These are phyloP conservation scores for Unio delphinus DNA, from an alignment of 2,888 invertebrate genomes.

Conservation along the genomic window DNA sequence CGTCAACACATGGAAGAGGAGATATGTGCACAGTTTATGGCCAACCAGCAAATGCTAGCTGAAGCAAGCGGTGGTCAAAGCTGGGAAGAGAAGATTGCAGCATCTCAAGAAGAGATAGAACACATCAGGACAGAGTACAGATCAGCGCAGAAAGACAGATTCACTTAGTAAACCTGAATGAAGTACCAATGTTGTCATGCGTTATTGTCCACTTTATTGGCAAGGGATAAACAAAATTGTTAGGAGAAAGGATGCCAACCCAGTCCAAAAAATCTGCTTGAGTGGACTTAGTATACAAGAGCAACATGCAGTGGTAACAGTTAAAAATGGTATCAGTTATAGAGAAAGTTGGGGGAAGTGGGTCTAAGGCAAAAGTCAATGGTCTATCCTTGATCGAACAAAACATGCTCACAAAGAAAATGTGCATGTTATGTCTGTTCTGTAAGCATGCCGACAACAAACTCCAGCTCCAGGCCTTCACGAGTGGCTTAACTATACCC, in stretches of 20 bases:
- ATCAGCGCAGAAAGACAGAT: constrained; percentile 50
- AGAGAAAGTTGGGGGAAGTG: too few species aligned
- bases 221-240: constrained; percentile 57
- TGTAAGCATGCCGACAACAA: too few species aligned
- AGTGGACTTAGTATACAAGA: constrained; percentile 60
- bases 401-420: too few species aligned
- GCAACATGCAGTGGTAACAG: too few species aligned
- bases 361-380: too few species aligned
- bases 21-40: constrained; percentile 67
- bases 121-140: constrained; percentile 36
- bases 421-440: too few species aligned
- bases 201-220: constrained; percentile 68
- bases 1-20: constrained; percentile 68
- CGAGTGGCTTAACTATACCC: too few species aligned
- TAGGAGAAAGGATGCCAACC: constrained; percentile 67
- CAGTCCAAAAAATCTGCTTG: constrained; percentile 61
- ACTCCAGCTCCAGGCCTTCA: too few species aligned
- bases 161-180: constrained; percentile 70
- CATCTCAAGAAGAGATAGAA: constrained; percentile 56
- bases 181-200: constrained; percentile 71
- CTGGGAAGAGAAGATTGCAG: constrained; percentile 69
- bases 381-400: too few species aligned
- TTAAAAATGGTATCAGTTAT: too few species aligned
- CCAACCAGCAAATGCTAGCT: constrained; percentile 66
- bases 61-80: constrained; percentile 50